phyloP scores from a whole-genome alignment of 1,140 invertebrate species.

The Artemia franciscana region DNA sequence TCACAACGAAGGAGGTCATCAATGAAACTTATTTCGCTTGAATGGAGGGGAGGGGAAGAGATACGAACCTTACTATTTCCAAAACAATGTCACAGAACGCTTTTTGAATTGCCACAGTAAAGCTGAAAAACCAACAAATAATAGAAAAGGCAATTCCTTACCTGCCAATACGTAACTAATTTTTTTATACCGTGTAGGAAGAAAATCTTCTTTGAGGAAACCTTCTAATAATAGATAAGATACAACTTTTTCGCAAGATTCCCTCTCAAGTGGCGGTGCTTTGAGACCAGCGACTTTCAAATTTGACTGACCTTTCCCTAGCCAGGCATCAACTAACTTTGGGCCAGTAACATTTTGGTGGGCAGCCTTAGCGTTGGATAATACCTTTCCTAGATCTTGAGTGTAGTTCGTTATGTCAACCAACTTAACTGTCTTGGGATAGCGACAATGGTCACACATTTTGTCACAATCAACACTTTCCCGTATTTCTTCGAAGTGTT shows the following conservation, averaged over 20 bases:
- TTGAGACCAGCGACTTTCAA: conserved; percentile 31
- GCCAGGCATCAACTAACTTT: conserved; percentile 60
- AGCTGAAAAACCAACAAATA: no score
- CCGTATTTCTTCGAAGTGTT: conserved; percentile 69
- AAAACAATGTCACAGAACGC: no score
- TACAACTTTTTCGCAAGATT: conserved; percentile 41
- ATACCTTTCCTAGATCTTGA: conserved; percentile 20
- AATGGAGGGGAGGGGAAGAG: no score
- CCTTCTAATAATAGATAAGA: conserved; percentile 42
- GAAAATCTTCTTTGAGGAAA: conserved; percentile 68
- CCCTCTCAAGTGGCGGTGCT: conserved; percentile 30
- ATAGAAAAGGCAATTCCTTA: no score
- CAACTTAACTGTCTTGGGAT: conserved; percentile 14
- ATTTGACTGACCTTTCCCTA: conserved; percentile 35
- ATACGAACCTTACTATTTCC: no score
- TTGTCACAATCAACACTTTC: conserved; percentile 39
- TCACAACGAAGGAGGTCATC: no score
- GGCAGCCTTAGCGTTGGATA: conserved; percentile 16
- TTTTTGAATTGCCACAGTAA: no score
- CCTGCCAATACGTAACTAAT: conserved; percentile 39
- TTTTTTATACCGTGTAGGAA: conserved; percentile 58
- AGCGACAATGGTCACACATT: conserved; percentile 64
- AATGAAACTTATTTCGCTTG: no score
- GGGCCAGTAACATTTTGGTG: conserved; percentile 24
- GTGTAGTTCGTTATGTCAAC: conserved; percentile 27